Percentiles rank a stretch among this genome's conserved stretches.
These are phyloP conservation scores for Athene noctua DNA, from an alignment of 2,113 vertebrate genomes.

Conservation along the genomic window DNA sequence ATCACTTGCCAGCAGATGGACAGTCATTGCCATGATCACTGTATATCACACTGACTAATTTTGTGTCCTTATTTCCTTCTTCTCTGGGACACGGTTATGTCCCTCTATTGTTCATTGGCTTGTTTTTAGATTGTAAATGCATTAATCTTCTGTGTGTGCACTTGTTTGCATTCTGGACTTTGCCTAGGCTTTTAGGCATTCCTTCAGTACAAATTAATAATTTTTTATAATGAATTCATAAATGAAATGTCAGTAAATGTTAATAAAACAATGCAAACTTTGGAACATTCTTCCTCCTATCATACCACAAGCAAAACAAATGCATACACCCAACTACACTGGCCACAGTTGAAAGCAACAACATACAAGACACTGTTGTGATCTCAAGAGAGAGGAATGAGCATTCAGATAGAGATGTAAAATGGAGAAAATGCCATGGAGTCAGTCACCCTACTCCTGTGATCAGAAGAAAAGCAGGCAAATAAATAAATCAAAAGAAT, in stretches of 20 bases:
- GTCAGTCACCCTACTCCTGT: not conserved
- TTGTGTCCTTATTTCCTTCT: not conserved
- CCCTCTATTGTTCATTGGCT: not conserved
- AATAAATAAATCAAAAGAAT: not conserved
- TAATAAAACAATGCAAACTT: not conserved
- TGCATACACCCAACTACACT: not conserved
- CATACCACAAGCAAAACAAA: not conserved
- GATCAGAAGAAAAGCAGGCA: not conserved
- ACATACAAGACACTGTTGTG: not conserved
- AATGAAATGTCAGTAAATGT: not conserved
- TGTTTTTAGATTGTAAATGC: not conserved
- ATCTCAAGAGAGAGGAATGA: not conserved
- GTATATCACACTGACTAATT: not conserved
- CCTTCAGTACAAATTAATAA: not conserved
- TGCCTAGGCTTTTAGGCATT: not conserved
- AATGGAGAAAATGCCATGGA: not conserved
- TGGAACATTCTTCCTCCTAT: not conserved
- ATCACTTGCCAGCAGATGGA: not conserved
- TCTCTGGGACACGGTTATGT: not conserved
- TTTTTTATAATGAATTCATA: not conserved
- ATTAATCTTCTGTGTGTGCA: not conserved
- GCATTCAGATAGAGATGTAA: not conserved
- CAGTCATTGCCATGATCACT: not conserved
- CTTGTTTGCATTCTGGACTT: not conserved
- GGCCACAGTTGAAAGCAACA: not conserved